These are phyloP conservation scores for Thera obeliscata DNA, from an alignment of 2,888 invertebrate genomes.

Conservation along the genomic window DNA sequence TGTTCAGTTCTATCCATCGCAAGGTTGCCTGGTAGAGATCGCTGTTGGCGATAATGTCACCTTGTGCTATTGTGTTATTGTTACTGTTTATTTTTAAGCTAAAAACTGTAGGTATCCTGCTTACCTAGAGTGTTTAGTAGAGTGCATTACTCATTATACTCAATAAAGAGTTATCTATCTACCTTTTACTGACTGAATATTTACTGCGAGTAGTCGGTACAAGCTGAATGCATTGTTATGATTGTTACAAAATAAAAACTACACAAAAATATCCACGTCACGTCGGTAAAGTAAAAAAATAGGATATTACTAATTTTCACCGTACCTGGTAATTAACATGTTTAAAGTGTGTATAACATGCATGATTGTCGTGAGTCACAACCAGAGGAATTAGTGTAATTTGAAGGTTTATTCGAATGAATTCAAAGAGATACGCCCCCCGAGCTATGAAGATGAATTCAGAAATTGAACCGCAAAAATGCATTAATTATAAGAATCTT, in stretches of 20 bases:
- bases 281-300: constrained; percentile 8
- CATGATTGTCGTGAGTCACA: constrained; percentile 11
- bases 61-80: too few relatives aligned
- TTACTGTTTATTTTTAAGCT: too few relatives aligned
- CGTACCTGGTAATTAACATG: constrained; percentile 3
- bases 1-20: too few relatives aligned
- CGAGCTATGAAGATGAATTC: constrained; percentile 7
- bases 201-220: too few relatives aligned
- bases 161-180: too few relatives aligned
- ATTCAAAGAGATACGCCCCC: constrained; percentile 30
- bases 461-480: not conserved
- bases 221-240: not conserved
- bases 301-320: not conserved
- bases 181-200: too few relatives aligned
- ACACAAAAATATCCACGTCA: constrained; percentile 22
- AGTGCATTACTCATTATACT: too few relatives aligned
- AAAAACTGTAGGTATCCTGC: too few relatives aligned
- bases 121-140: too few relatives aligned
- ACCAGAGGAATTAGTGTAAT: constrained; percentile 10
- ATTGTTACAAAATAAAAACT: not conserved
- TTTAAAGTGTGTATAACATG: constrained; percentile 5
- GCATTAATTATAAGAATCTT: constrained; percentile 39
- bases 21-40: too few relatives aligned
- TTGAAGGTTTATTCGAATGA: constrained; percentile 7
- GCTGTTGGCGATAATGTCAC: too few relatives aligned